Percentiles rank a stretch among this genome's conserved stretches.
Evolutionary conservation across 2,888 invertebrate species (phyloP).

Genomic region (Drosophila recens): DNA sequence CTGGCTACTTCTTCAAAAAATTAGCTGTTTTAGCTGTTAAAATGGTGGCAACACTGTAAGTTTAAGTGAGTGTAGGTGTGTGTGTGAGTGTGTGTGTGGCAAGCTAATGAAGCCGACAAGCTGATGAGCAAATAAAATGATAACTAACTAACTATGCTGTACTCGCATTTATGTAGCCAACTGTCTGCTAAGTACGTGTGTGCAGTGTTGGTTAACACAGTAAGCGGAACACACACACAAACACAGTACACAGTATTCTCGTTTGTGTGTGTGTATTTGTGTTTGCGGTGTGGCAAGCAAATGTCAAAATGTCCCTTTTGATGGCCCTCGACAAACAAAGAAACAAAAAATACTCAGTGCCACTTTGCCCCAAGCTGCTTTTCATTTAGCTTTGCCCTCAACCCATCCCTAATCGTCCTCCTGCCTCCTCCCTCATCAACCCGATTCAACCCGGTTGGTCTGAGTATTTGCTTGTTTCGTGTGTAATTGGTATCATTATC

Average conservation of each 20-base stretch:
- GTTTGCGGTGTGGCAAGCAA: constrained; percentile 50
- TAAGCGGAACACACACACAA: constrained; percentile 26
- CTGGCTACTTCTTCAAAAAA: no score
- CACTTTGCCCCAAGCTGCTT: constrained; percentile 55
- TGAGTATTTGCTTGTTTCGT: constrained; percentile 19
- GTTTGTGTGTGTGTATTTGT: constrained; percentile 4
- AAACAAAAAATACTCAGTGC: constrained; percentile 25
- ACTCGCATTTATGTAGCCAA: constrained; percentile 30
- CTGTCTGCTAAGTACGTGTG: constrained; percentile 26
- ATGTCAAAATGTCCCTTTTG: constrained; percentile 62
- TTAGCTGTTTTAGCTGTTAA: no score
- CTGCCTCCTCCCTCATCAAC: background rate
- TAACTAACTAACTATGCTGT: constrained; percentile 52
- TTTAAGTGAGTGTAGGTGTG: no score
- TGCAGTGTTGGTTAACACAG: constrained; percentile 49
- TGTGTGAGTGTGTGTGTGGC: constrained; percentile 4
- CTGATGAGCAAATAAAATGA: constrained; percentile 65
- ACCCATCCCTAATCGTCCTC: background rate
- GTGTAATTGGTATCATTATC: constrained; percentile 29
- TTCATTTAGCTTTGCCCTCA: constrained; percentile 34
- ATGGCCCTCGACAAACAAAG: constrained; percentile 56
- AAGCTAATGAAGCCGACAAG: constrained; percentile 60
- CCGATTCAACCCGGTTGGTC: background rate
- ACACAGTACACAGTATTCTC: background rate
- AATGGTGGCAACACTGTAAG: background rate